Conservation (phyloP, 2,888 invertebrate genomes). For the Machimus rusticus region DNA sequence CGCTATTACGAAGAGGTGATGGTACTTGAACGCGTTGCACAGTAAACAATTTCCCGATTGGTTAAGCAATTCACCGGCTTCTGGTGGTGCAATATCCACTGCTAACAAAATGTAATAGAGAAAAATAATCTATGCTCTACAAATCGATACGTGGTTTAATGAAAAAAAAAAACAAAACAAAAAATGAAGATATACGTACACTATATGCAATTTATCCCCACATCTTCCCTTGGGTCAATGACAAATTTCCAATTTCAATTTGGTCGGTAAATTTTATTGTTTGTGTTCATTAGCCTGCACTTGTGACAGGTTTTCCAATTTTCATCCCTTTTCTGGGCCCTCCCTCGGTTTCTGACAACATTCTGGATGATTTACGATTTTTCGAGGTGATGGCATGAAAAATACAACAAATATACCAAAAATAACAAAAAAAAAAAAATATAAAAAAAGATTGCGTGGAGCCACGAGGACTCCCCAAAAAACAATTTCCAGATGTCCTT, state of each 20-base stretch:
- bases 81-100: neutral
- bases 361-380: constrained; percentile 22
- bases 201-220: neutral
- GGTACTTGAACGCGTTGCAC: neutral
- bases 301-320: constrained; percentile 26
- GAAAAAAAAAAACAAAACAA: neutral
- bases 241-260: constrained; percentile 33
- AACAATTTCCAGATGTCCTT: neutral
- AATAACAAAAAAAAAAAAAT: no score
- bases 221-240: neutral
- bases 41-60: neutral
- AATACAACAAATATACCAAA: neutral
- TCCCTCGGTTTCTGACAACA: constrained; percentile 1
- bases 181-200: neutral
- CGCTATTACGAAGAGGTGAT: neutral
- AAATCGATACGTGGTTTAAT: neutral
- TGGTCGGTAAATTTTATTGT: constrained; percentile 31
- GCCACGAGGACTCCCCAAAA: neutral
- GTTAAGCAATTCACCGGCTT: neutral
- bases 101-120: neutral
- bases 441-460: neutral
- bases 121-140: neutral
- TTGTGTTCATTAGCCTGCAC: constrained; percentile 31
- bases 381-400: neutral
- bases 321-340: neutral